These are phyloP conservation scores for Drosophila diplacantha DNA, from an alignment of 2,888 invertebrate species.

Conservation along the genomic window DNA sequence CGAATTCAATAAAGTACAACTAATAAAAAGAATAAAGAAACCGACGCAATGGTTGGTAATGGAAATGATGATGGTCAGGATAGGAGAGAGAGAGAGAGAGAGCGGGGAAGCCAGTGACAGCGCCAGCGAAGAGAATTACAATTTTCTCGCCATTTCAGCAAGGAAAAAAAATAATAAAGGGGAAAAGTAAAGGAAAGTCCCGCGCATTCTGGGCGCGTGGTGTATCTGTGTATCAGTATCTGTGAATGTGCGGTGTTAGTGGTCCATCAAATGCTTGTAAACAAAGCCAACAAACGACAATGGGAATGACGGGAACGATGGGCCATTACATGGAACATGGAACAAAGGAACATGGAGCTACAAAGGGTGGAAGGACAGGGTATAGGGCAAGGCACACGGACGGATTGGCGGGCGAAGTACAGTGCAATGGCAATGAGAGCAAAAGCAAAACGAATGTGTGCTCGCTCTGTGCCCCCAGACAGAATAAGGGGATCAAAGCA, in stretches of 20 bases:
- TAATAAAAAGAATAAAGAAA: constrained; percentile 58
- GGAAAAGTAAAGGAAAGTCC: constrained; percentile 44
- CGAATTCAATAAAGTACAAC: constrained; percentile 70
- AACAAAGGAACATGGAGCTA: not conserved
- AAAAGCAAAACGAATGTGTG: constrained; percentile 55
- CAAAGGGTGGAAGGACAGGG: constrained; percentile 1
- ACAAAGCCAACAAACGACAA: constrained; percentile 67
- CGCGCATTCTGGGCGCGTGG: constrained; percentile 54
- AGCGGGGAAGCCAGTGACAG: constrained; percentile 37
- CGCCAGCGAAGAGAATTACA: constrained; percentile 60
- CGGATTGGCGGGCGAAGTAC: constrained; percentile 66
- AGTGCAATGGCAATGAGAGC: constrained; percentile 66
- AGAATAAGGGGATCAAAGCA: constrained; percentile 70
- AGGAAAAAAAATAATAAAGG: not conserved
- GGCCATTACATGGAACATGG: constrained; percentile 36
- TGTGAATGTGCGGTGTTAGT: constrained; percentile 60
- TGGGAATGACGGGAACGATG: constrained; percentile 39
- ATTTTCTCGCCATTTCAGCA: constrained; percentile 66
- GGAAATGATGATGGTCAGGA: constrained; percentile 45
- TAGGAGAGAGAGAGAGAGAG: constrained; percentile 16
- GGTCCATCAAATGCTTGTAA: constrained; percentile 72
- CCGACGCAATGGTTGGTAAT: constrained; percentile 49
- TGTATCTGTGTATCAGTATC: constrained; percentile 5
- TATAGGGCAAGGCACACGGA: constrained; percentile 19
- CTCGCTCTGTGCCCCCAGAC: constrained; percentile 47